A percentile compares a stretch with the other conserved stretches of the same genome.
Evolutionary conservation across 2,888 invertebrate species (phyloP).

Genomic region (Nephrotoma guestfalica): DNA sequence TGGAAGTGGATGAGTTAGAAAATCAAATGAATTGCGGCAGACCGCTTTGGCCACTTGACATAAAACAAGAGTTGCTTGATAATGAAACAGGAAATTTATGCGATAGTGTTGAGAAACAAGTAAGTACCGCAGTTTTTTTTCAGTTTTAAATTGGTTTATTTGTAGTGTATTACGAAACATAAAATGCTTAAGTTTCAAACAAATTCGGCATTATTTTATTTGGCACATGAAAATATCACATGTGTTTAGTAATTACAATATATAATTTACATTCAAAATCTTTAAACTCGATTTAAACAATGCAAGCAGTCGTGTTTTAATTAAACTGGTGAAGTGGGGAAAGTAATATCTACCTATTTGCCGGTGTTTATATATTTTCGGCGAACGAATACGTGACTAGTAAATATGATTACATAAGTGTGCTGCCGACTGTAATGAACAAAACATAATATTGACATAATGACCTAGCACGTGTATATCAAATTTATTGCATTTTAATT

Average conservation of each 20-base stretch:
- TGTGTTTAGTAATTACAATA: neutral
- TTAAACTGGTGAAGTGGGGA: neutral
- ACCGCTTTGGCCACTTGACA: conserved; percentile 25
- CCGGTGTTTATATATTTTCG: neutral
- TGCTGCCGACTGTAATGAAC: neutral
- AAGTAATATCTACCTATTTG: neutral
- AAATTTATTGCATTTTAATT: neutral
- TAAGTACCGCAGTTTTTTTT: conserved; percentile 17
- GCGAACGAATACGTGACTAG: too few relatives aligned
- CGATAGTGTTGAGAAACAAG: conserved; percentile 32
- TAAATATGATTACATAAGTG: neutral
- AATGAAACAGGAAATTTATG: conserved; percentile 26
- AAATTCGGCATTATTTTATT: neutral
- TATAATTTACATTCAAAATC: neutral
- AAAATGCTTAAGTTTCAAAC: neutral
- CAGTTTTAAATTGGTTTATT: neutral
- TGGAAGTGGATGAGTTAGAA: conserved; percentile 32
- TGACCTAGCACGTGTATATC: neutral
- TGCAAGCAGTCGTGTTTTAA: neutral
- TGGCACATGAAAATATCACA: neutral
- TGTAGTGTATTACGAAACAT: neutral
- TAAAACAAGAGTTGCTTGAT: conserved; percentile 26
- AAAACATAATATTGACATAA: neutral
- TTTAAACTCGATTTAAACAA: neutral
- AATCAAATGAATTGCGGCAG: conserved; percentile 28